A percentile compares a stretch with the other conserved stretches of the same genome.
phyloP scores from a whole-genome alignment of 2,888 invertebrate genomes.

The Deroplatys truncata region DNA sequence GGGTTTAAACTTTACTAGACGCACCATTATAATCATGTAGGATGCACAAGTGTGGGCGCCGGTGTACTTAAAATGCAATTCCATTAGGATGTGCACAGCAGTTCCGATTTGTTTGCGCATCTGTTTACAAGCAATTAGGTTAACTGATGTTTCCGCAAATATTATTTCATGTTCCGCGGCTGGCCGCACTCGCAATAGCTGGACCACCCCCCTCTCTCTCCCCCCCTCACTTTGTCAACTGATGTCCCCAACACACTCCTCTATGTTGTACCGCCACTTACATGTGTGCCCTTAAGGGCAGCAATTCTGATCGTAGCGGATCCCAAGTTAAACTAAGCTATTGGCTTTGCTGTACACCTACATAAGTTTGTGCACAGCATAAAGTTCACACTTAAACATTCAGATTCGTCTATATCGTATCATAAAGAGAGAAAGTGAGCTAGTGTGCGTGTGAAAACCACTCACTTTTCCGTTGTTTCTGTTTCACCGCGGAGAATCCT shows the following conservation, averaged over 20 bases:
- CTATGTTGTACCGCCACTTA: background rate
- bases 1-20: background rate
- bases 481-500: too few species aligned
- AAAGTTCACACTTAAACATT: too few species aligned
- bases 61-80: background rate
- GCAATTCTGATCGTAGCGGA: background rate
- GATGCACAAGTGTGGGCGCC: background rate
- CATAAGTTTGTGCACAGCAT: too few species aligned
- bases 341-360: too few species aligned
- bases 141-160: constrained; percentile 10
- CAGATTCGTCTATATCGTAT: too few species aligned
- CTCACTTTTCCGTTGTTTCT: too few species aligned
- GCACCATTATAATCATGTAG: background rate
- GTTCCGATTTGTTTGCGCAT: constrained; percentile 2
- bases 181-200: background rate
- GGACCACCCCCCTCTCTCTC: background rate
- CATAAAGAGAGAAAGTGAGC: too few species aligned
- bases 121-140: constrained; percentile 11
- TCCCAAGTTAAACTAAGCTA: too few species aligned
- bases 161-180: background rate
- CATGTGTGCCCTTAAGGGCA: background rate
- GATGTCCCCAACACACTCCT: background rate
- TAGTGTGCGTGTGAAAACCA: too few species aligned
- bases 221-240: background rate
- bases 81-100: background rate